phyloP scores from a whole-genome alignment of 1,140 invertebrate species.

The Cheumatopsyche charites region DNA sequence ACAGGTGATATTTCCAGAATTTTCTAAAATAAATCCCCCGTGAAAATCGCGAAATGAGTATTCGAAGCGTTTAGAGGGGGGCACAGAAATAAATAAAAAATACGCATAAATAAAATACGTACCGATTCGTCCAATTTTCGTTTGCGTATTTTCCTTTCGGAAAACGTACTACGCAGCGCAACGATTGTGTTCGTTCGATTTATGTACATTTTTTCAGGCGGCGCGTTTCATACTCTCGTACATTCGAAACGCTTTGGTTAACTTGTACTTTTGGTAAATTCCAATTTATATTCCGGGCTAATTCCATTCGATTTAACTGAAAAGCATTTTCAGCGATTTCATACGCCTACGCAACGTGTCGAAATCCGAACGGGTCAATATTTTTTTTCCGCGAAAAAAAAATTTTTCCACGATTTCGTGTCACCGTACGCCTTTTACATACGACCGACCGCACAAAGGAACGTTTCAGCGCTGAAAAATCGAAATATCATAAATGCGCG shows the following conservation, averaged over 20 bases:
- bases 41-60: too few relatives aligned
- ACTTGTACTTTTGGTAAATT: slow-evolving; percentile 16
- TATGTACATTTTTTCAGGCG: neutral
- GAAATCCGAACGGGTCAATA: slow-evolving; percentile 16
- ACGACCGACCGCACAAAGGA: neutral
- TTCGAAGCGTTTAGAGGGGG: too few relatives aligned
- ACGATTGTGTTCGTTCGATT: slow-evolving; percentile 10
- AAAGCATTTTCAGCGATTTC: slow-evolving; percentile 19
- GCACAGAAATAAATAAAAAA: too few relatives aligned
- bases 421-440: neutral
- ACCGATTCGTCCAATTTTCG: neutral
- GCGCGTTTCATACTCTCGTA: neutral
- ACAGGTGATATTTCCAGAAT: too few relatives aligned
- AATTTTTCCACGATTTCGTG: neutral
- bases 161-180: slow-evolving; percentile 7
- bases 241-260: neutral
- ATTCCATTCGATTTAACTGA: slow-evolving; percentile 21
- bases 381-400: slow-evolving; percentile 14
- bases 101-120: too few relatives aligned
- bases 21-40: too few relatives aligned
- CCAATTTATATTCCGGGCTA: slow-evolving; percentile 17
- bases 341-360: slow-evolving; percentile 11
- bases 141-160: neutral
- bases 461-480: too few relatives aligned
- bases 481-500: too few relatives aligned